Evolutionary conservation across 2,797 vertebrate genomes (phyloP).

Genomic region (Poecilia wingei): DNA sequence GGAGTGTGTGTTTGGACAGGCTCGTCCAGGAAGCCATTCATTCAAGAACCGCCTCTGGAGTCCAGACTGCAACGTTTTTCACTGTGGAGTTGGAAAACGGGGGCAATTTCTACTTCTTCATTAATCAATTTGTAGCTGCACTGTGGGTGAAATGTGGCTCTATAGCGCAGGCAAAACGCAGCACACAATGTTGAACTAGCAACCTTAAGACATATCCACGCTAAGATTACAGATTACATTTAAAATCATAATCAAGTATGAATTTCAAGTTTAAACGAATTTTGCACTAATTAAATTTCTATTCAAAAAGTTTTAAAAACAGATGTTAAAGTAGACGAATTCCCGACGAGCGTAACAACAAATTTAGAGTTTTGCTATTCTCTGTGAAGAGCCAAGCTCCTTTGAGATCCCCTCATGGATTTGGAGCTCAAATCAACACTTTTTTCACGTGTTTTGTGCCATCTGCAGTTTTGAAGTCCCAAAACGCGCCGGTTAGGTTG

Average conservation of each 20-base stretch:
- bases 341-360: neutral
- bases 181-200: neutral
- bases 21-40: neutral
- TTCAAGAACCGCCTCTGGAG: neutral
- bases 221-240: neutral
- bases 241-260: neutral
- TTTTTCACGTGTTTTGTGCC: neutral
- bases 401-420: neutral
- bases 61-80: neutral
- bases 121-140: neutral
- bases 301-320: neutral
- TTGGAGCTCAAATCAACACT: neutral
- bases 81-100: neutral
- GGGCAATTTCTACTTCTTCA: neutral
- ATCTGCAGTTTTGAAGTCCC: neutral
- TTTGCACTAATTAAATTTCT: neutral
- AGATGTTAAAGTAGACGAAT: neutral
- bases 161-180: neutral
- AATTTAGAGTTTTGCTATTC: neutral
- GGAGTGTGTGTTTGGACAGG: neutral
- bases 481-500: neutral
- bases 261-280: neutral
- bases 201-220: neutral
- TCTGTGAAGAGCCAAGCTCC: neutral
- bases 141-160: neutral